Conservation (phyloP, 2,888 invertebrate genomes). For the Chrysina gloriosa region DNA sequence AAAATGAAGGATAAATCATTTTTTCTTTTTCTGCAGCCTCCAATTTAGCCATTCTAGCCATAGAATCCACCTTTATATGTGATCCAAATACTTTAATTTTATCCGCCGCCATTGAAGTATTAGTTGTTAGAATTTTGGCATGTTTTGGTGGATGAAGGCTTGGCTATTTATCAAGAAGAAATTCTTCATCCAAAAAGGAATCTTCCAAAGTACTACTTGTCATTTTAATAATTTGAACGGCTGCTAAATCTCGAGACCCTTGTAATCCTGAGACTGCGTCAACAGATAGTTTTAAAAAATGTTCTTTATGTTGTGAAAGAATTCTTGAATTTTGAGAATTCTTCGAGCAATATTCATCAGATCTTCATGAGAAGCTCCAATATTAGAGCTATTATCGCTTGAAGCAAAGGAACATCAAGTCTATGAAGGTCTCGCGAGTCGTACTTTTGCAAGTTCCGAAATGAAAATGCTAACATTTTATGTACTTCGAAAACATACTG, state of each 20-base stretch:
- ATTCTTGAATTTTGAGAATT: conserved; percentile 97
- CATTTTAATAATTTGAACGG: conserved; percentile 98
- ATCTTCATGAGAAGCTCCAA: conserved; percentile 84
- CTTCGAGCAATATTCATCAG: conserved; percentile 97
- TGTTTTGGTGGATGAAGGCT: conserved; percentile 99
- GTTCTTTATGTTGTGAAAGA: conserved; percentile 95
- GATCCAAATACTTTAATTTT: conserved; percentile 99
- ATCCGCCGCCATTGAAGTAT: conserved; percentile 99
- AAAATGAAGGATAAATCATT: no score
- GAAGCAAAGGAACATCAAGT: no score
- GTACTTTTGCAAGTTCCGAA: no score
- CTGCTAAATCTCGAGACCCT: conserved; percentile 93
- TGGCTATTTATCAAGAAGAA: conserved; percentile 95
- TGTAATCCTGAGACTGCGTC: conserved; percentile 95
- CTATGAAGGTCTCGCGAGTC: no score
- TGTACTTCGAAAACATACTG: no score
- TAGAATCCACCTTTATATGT: conserved; percentile 90
- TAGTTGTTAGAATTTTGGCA: conserved; percentile 96
- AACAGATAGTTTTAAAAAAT: conserved; percentile 94
- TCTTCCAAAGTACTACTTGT: conserved; percentile 92
- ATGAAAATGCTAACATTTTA: no score
- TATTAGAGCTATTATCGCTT: conserved; percentile 84
- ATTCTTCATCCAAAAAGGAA: conserved; percentile 95
- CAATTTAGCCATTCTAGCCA: conserved; percentile 96
- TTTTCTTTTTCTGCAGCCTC: conserved; percentile 99